Evolutionary conservation across 2,888 invertebrate genomes (phyloP), one percentile per base, ranked within the genome.

Genomic region (Isotomurus palustris): DNA sequence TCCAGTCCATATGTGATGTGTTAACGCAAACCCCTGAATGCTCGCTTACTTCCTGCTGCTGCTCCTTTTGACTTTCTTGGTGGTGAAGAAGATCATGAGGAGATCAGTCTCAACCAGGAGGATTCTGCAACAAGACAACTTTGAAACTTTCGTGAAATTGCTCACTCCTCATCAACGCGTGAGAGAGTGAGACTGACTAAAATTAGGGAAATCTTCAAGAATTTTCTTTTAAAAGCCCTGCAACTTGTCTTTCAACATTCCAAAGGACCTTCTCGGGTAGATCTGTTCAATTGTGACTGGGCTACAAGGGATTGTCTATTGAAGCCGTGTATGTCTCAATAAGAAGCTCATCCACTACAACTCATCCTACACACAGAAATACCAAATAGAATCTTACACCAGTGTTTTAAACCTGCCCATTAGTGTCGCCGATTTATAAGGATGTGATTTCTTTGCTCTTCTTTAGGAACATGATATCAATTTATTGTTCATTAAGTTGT

Each of bases 371-470:
- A 47, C n/a, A n/a, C 47, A 47, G 17, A 29, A 47, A 47, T 47
- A 29, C 28, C 47, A 28, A 27, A 47, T 27, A 25, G 29, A 29
- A 29, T 28, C 17, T 47, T 29, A 47, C 17, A 27, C 28, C 27
- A 44, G 44, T 22, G 22, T 43, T 43, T 43, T 22, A 19, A 43
- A 43, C 43, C 5, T 19, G 43, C 43, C 25, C 51, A 56, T 51
- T 56, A 51, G 52, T 56, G 52, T 47, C 52, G 52, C 52, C 45
- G 36, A 52, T 56, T 56, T 47, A 56, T 52, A 52, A 57, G 57
- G 47, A 51, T 51, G 52, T 45, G 47, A 57, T 57, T 57, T 52
- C 19, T 19, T 57, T 43, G 14, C 43, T 22, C 24, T 43, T 45
- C 45, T 10, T 32, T 32, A 10, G 8, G 14, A 32, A 32, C 14